These are phyloP conservation scores for Parascotia fuliginaria DNA, from an alignment of 2,888 invertebrate species.

Conservation along the genomic window DNA sequence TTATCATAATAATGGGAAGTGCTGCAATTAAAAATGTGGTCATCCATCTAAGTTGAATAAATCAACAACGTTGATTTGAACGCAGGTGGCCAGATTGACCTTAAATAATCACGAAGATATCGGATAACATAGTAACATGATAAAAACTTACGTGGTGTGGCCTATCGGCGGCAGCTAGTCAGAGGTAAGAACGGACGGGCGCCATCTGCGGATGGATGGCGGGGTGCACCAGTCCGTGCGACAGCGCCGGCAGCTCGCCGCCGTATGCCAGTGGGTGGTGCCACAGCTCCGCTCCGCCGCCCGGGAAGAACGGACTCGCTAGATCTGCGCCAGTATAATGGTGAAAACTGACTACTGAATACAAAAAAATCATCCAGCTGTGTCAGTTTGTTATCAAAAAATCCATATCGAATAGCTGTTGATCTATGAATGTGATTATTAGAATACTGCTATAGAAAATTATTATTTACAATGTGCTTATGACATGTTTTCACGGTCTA, in stretches of 20 bases:
- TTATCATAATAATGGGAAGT: not conserved
- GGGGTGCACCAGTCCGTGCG: constrained; percentile 97
- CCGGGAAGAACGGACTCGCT: constrained; percentile 97
- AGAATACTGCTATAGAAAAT: constrained; percentile 55
- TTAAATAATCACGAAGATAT: too few relatives aligned
- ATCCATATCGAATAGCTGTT: constrained; percentile 24
- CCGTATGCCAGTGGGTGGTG: constrained; percentile 93
- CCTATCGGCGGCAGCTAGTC: constrained; percentile 96
- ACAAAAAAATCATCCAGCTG: constrained; percentile 25
- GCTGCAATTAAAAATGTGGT: too few relatives aligned
- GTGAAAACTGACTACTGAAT: constrained; percentile 31
- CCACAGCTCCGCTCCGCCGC: constrained; percentile 96
- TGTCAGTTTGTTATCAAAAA: constrained; percentile 36
- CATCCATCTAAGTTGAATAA: too few relatives aligned
- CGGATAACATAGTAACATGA: constrained; percentile 42
- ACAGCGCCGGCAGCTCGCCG: constrained; percentile 93
- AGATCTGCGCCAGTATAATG: constrained; percentile 89
- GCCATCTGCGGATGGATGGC: constrained; percentile 98
- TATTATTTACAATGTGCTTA: constrained; percentile 75
- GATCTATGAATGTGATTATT: constrained; percentile 48
- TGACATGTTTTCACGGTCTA: constrained; percentile 69
- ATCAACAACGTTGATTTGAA: too few relatives aligned
- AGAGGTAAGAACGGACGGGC: constrained; percentile 98
- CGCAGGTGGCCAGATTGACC: too few relatives aligned
- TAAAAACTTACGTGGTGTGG: constrained; percentile 86